A percentile compares a stretch with the other conserved stretches of the same genome.
phyloP scores from a whole-genome alignment of 1,140 invertebrate species.

The Calephelis nemesis region DNA sequence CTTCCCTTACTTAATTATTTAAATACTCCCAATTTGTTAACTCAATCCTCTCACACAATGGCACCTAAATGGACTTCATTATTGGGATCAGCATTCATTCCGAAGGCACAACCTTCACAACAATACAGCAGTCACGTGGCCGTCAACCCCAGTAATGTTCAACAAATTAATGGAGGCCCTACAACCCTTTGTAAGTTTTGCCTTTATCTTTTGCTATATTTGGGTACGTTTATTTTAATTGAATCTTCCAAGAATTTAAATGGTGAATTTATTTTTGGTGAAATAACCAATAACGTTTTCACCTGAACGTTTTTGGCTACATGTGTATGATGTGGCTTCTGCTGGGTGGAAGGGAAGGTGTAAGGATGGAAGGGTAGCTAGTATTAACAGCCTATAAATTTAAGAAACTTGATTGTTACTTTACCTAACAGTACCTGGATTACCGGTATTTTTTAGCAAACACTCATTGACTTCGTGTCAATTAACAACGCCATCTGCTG shows the following conservation, averaged over 20 bases:
- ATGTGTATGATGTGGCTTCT: too few species aligned
- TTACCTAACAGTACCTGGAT: too few species aligned
- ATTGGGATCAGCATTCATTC: not conserved
- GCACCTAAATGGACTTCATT: not conserved
- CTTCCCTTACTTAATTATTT: not conserved
- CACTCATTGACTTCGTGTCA: too few species aligned
- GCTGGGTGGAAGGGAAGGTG: not conserved
- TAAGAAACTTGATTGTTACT: too few species aligned
- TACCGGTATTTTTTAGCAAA: too few species aligned
- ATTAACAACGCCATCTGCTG: too few species aligned
- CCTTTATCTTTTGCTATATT: not conserved
- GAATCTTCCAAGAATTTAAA: not conserved
- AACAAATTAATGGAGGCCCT: not conserved
- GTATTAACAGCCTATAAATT: too few species aligned
- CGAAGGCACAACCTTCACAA: not conserved
- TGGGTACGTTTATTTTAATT: not conserved
- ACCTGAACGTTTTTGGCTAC: not conserved
- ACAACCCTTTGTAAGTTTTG: not conserved
- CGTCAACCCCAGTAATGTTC: not conserved
- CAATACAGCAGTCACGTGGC: constrained; percentile 1
- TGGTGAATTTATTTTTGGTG: not conserved
- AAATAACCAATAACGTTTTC: not conserved
- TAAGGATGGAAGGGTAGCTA: too few species aligned
- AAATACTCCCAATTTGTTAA: not conserved
- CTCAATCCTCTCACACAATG: not conserved